Evolutionary conservation across 2,113 vertebrate genomes (phyloP), one percentile per base, ranked within the genome.

Genomic region (Panthera uncia): DNA sequence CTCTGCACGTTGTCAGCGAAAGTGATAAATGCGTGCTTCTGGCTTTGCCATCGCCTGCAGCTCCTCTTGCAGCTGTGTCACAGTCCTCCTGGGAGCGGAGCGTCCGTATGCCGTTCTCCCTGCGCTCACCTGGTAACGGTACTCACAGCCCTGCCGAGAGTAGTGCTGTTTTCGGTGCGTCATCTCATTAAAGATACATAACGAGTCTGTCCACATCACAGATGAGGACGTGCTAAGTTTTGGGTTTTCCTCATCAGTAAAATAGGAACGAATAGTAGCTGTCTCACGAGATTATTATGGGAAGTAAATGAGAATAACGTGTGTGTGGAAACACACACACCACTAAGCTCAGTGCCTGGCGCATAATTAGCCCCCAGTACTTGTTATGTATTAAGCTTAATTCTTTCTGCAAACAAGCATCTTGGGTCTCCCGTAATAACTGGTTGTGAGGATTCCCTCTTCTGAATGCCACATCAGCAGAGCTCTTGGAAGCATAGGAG

Each of bases 201-300:
- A 68, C 69, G 68, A 86, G 41, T 65, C 61, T 87, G 0, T 85
- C 63, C 13, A 4, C 69, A 5, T 89, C 74, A 80, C 41, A 94
- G 65, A 38, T 82, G 41, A 96, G 19, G 19, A 36, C 2, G 0
- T 95, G 71, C 23, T 61, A 29, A 73, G 36, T 89, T 94, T 89
- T 18, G 21, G 31, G 21, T 88, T 91, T 63, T 81, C 23, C 31
- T 94, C 50, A 29, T 74, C n/a, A 4, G 5, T 84, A 45, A 68
- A 80, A 82, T 69, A 81, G 63, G 23, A 55, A 23, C 14, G 80
- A 45, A 66, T 29, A 74, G 21, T 89, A 91, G 5, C 76, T 95
- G 15, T 66, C 65, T 94, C 21, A 68, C 48, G 78, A 80, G 29
- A 83, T 92, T 48, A 63, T 69, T 93, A 41, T 41, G 33, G 23